These are phyloP conservation scores for Chrysina gloriosa DNA, from an alignment of 2,888 invertebrate species.

Conservation along the genomic window DNA sequence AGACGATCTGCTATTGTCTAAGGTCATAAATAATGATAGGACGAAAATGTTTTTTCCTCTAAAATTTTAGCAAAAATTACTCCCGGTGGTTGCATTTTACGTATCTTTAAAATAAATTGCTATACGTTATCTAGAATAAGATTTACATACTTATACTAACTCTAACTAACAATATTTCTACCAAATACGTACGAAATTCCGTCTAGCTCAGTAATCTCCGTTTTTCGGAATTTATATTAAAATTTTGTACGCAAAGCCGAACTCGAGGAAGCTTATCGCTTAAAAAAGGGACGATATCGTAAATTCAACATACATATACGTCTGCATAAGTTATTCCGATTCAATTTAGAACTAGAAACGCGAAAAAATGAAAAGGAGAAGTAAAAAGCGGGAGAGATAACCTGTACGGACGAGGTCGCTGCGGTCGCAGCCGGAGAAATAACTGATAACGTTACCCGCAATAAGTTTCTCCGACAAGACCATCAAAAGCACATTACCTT, in stretches of 20 bases:
- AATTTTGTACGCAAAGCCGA: background rate
- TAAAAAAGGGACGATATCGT: background rate
- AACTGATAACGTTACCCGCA: slow-evolving; percentile 12
- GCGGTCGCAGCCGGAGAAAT: background rate
- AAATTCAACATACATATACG: slow-evolving; percentile 18
- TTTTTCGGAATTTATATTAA: slow-evolving; percentile 11
- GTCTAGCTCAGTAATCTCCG: background rate
- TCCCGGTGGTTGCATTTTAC: too few species aligned
- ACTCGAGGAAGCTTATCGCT: background rate
- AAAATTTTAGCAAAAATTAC: too few species aligned
- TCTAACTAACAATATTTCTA: background rate
- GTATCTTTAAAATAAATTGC: too few species aligned
- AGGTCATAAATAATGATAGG: too few species aligned
- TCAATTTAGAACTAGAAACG: slow-evolving; percentile 3
- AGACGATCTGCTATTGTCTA: too few species aligned
- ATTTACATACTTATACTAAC: too few species aligned
- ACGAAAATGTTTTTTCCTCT: too few species aligned
- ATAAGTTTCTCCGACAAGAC: background rate
- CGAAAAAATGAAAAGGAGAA: background rate
- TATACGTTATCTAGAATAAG: too few species aligned
- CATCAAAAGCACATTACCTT: slow-evolving; percentile 31
- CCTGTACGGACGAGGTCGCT: background rate
- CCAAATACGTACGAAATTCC: background rate
- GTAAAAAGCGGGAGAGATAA: background rate
- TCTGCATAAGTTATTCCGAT: background rate